These are phyloP conservation scores for Petrolisthes manimaculis DNA, from an alignment of 2,888 invertebrate genomes.

Conservation along the genomic window DNA sequence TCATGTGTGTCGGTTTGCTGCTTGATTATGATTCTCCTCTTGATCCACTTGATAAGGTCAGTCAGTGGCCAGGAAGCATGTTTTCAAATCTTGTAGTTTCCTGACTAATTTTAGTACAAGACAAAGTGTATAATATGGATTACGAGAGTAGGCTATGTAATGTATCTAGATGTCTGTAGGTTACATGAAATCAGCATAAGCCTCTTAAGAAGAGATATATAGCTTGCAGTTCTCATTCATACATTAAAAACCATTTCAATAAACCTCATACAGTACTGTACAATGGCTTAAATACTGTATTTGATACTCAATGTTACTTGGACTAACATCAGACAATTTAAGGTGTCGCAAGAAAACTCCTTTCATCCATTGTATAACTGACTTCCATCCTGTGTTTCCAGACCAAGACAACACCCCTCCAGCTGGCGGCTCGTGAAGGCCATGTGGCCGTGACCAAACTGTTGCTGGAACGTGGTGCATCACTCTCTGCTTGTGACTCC, in stretches of 20 bases:
- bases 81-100: no score
- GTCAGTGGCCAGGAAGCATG: neutral
- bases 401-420: slow-evolving; percentile 69
- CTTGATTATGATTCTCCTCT: slow-evolving; percentile 65
- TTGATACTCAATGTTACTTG: neutral
- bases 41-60: slow-evolving; percentile 66
- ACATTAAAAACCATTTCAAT: no score
- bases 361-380: neutral
- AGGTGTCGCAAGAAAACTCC: neutral
- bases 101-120: no score
- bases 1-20: slow-evolving; percentile 68
- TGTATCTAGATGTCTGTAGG: no score
- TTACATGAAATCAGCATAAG: no score
- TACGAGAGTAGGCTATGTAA: no score
- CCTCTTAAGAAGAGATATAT: no score
- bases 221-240: no score
- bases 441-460: slow-evolving; percentile 69
- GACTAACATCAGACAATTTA: neutral
- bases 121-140: no score
- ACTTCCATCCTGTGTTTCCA: neutral
- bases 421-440: slow-evolving; percentile 70
- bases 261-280: no score
- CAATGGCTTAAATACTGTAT: no score
- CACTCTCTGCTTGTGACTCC: slow-evolving; percentile 69
- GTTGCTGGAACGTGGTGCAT: slow-evolving; percentile 69